Percentiles rank a stretch among this genome's conserved stretches.
Evolutionary conservation across 2,113 vertebrate genomes (phyloP).

Genomic region (Phainopepla nitens): DNA sequence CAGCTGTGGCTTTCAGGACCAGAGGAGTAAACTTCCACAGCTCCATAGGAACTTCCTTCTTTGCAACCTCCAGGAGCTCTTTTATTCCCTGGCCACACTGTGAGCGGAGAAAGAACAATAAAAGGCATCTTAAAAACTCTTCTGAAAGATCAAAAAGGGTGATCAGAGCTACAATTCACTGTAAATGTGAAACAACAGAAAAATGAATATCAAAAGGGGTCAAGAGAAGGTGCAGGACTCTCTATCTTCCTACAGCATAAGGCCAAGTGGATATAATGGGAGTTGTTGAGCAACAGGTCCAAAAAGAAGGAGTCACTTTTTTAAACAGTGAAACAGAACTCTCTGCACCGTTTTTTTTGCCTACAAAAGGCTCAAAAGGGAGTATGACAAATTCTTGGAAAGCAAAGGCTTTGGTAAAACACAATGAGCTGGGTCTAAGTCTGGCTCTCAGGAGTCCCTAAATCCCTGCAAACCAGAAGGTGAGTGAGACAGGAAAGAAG

Average conservation of each 20-base stretch:
- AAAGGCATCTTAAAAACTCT: background rate
- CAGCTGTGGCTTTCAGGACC: conserved; percentile 91
- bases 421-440: background rate
- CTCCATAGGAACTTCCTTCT: conserved; percentile 75
- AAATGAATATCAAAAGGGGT: background rate
- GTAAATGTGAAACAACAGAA: background rate
- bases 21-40: conserved; percentile 83
- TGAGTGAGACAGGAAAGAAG: background rate
- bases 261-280: background rate
- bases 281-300: background rate
- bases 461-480: background rate
- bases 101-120: background rate
- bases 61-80: conserved; percentile 83
- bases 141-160: background rate
- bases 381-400: background rate
- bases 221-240: background rate
- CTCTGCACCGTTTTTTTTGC: background rate
- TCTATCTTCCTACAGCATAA: background rate
- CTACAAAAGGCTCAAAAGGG: background rate
- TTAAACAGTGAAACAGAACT: background rate
- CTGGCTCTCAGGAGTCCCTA: background rate
- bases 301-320: background rate
- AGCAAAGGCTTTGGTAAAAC: background rate
- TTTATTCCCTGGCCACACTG: conserved; percentile 82
- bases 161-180: background rate